These are phyloP conservation scores for Carterocephalus palaemon DNA, from an alignment of 2,888 invertebrate species.

Conservation along the genomic window DNA sequence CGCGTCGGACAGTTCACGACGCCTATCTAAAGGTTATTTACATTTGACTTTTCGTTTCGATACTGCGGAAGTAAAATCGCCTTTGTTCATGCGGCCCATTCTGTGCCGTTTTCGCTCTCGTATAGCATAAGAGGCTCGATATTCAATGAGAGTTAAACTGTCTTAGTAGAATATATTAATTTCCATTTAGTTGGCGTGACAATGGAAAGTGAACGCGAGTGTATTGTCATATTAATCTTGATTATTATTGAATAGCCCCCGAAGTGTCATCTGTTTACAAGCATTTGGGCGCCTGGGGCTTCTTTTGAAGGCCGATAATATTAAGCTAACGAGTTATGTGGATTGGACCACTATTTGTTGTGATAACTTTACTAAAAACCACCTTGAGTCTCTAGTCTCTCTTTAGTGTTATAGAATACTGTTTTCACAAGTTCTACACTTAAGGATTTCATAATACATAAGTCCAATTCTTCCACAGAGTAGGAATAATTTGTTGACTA, in stretches of 20 bases:
- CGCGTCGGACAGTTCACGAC: slow-evolving; percentile 50
- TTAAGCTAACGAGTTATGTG: slow-evolving; percentile 47
- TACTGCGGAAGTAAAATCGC: slow-evolving; percentile 66
- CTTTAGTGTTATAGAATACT: too few species aligned
- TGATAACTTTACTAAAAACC: too few species aligned
- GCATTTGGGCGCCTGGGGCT: slow-evolving; percentile 60
- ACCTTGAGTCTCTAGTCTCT: too few species aligned
- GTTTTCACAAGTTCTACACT: too few species aligned
- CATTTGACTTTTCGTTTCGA: slow-evolving; percentile 73
- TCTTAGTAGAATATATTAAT: slow-evolving; percentile 8
- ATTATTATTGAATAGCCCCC: slow-evolving; percentile 49
- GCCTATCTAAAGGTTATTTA: slow-evolving; percentile 72
- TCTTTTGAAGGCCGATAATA: slow-evolving; percentile 55
- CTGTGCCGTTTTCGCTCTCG: slow-evolving; percentile 24
- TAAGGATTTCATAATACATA: too few species aligned
- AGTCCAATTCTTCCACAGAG: too few species aligned
- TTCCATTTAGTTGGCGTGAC: neutral
- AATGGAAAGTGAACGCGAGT: neutral
- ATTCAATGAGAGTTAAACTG: neutral
- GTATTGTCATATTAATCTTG: slow-evolving; percentile 28
- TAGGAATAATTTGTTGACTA: too few species aligned
- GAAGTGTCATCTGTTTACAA: slow-evolving; percentile 46
- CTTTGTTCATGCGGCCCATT: slow-evolving; percentile 55
- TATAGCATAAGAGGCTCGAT: neutral
- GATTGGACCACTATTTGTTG: too few species aligned